Percentiles rank a stretch among this genome's conserved stretches.
Conservation (phyloP, 2,888 invertebrate species). For the Drosophila putrida region DNA sequence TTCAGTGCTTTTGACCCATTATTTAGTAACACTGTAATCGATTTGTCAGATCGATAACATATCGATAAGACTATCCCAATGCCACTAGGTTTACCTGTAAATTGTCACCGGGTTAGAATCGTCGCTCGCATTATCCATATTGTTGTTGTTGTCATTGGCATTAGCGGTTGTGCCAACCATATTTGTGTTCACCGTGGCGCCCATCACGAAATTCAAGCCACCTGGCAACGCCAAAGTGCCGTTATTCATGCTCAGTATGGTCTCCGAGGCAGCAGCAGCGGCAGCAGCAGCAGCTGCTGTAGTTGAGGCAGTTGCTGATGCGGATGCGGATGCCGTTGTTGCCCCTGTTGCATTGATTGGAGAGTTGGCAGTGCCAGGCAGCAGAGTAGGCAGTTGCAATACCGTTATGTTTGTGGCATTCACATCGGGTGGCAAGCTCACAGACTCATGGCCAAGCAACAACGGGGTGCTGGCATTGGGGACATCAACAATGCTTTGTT, state of each 20-base stretch:
- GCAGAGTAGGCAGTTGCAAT: constrained; percentile 27
- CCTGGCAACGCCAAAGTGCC: constrained; percentile 61
- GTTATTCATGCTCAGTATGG: constrained; percentile 77
- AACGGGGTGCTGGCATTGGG: constrained; percentile 68
- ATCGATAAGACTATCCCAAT: not conserved
- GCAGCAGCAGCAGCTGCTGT: constrained; percentile 12
- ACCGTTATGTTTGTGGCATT: constrained; percentile 29
- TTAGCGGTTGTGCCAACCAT: constrained; percentile 5
- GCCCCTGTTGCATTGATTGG: constrained; percentile 16
- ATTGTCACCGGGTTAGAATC: constrained; percentile 95
- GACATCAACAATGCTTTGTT: constrained; percentile 39
- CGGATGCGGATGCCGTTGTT: constrained; percentile 9
- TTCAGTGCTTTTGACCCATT: too few relatives aligned
- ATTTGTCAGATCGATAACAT: not conserved
- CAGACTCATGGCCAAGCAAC: constrained; percentile 67
- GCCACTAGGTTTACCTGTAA: constrained; percentile 89
- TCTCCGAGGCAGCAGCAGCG: constrained; percentile 39
- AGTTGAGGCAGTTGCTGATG: not conserved
- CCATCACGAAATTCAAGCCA: constrained; percentile 66
- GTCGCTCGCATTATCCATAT: constrained; percentile 93
- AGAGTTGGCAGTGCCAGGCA: constrained; percentile 19
- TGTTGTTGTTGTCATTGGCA: constrained; percentile 88
- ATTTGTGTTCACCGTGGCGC: constrained; percentile 52
- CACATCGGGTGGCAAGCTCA: constrained; percentile 16
- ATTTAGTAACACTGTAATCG: too few relatives aligned